Percentiles rank a stretch among this genome's conserved stretches.
These are phyloP conservation scores for Ganaspis brasiliensis DNA, from an alignment of 2,888 invertebrate genomes.

Conservation along the genomic window DNA sequence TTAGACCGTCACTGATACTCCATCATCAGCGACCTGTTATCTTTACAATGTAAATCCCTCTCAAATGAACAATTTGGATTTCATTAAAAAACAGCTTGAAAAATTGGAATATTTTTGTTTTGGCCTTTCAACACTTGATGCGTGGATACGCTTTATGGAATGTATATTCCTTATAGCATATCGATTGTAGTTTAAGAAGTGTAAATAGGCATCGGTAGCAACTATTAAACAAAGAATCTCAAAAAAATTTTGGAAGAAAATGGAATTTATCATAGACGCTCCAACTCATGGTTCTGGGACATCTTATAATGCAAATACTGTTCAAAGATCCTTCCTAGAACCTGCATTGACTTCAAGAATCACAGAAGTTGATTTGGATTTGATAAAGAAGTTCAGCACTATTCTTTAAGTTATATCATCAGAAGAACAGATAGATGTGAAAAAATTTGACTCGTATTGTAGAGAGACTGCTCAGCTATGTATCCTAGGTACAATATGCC, in stretches of 20 bases:
- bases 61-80: conserved; percentile 60
- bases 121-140: conserved; percentile 47
- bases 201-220: conserved; percentile 27
- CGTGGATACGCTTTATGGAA: conserved; percentile 50
- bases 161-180: conserved; percentile 38
- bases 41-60: conserved; percentile 6
- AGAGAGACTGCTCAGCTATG: no score
- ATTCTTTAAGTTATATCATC: no score
- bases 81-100: conserved; percentile 48
- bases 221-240: neutral
- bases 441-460: no score
- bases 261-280: conserved; percentile 40
- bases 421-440: no score
- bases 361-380: no score
- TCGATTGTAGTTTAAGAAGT: conserved; percentile 40
- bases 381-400: no score
- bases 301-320: conserved; percentile 45
- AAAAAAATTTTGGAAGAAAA: conserved; percentile 36
- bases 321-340: neutral
- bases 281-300: conserved; percentile 47
- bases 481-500: no score
- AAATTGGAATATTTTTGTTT: conserved; percentile 55
- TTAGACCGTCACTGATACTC: conserved; percentile 56
- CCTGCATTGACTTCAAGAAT: no score
- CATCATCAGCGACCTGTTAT: no score